Evolutionary conservation across 2,888 invertebrate genomes (phyloP).

Genomic region (Beris morrisii): DNA sequence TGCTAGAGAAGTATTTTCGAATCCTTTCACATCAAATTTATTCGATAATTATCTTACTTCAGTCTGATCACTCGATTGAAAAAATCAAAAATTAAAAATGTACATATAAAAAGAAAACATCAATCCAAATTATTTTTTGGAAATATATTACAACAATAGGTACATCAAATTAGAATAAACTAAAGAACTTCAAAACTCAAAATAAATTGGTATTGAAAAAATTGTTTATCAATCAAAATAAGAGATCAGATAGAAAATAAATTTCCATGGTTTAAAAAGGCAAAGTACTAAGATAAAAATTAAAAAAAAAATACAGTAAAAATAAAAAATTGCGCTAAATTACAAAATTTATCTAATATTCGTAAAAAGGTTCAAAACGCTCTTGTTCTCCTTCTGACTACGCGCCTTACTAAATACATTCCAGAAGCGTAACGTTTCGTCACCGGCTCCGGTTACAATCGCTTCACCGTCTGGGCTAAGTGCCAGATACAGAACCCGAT

Average conservation of each 20-base stretch:
- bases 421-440: constrained; percentile 98
- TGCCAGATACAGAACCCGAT: constrained; percentile 92
- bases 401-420: constrained; percentile 98
- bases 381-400: constrained; percentile 91
- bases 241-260: constrained; percentile 25
- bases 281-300: constrained; percentile 4
- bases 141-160: neutral
- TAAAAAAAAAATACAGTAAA: constrained; percentile 22
- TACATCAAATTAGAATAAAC: no score
- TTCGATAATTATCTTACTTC: no score
- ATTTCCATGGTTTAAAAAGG: constrained; percentile 1
- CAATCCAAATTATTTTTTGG: neutral
- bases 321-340: constrained; percentile 29
- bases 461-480: constrained; percentile 98
- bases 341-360: constrained; percentile 69
- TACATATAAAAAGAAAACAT: neutral
- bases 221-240: constrained; percentile 5
- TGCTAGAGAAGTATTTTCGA: no score
- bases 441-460: constrained; percentile 98
- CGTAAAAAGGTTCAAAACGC: constrained; percentile 89
- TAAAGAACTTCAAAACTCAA: neutral
- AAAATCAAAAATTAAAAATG: no score
- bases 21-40: no score
- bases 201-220: neutral
- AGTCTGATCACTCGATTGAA: no score